phyloP scores from a whole-genome alignment of 2,797 vertebrate species.

The Melanogrammus aeglefinus region DNA sequence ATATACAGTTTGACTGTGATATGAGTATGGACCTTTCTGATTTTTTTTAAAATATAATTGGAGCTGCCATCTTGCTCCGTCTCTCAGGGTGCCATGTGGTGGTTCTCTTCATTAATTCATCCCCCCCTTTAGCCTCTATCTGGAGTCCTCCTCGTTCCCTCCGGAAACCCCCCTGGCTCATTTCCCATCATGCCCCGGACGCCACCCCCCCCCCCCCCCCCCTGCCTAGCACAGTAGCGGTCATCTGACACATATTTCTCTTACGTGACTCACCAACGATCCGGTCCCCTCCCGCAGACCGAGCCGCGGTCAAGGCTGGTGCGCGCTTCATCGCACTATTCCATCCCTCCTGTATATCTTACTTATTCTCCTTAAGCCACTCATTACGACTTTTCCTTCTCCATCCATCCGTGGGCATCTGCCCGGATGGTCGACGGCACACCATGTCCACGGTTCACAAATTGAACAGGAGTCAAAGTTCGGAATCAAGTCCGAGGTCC shows the following conservation, averaged over 20 bases:
- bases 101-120: constrained; percentile 77
- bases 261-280: not conserved
- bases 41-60: constrained; percentile 9
- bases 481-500: constrained; percentile 37
- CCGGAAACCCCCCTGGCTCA: constrained; percentile 34
- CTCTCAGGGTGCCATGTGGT: constrained; percentile 69
- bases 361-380: constrained; percentile 15
- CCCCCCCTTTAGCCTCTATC: constrained; percentile 52
- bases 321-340: not conserved
- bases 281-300: not conserved
- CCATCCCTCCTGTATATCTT: not conserved
- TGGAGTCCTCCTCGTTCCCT: constrained; percentile 52
- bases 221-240: not conserved
- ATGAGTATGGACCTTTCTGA: not conserved
- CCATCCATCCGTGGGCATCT: constrained; percentile 22
- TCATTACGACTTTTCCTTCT: not conserved
- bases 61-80: constrained; percentile 42
- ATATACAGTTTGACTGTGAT: too few relatives aligned
- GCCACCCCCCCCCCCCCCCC: too few relatives aligned
- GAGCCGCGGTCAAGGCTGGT: not conserved
- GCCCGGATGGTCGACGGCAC: constrained; percentile 56
- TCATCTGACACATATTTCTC: not conserved
- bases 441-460: constrained; percentile 51
- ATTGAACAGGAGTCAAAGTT: constrained; percentile 59
- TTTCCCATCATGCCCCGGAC: constrained; percentile 6